Evolutionary conservation across 2,797 vertebrate species (phyloP).

Genomic region (Pipistrellus kuhlii): DNA sequence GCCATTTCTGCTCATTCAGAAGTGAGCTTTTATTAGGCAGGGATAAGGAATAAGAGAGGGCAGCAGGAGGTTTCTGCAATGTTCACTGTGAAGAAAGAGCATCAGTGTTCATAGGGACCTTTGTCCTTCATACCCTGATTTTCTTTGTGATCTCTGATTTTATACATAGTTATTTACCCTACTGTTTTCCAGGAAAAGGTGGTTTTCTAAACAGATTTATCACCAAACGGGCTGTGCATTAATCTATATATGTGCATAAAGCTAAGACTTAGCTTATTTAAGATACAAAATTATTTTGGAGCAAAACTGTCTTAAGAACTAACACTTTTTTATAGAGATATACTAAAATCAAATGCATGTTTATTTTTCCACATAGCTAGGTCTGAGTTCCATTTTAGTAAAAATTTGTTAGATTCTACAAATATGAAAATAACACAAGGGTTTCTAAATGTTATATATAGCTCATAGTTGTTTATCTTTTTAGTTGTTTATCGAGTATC

Average conservation of each 20-base stretch:
- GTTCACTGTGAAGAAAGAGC: neutral
- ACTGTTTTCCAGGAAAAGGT: slow-evolving; percentile 57
- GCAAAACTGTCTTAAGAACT: neutral
- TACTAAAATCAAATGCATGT: neutral
- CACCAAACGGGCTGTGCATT: neutral
- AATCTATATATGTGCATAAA: neutral
- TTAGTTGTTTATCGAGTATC: neutral
- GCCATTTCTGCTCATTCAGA: rapidly evolving
- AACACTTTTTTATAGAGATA: neutral
- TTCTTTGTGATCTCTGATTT: slow-evolving; percentile 28
- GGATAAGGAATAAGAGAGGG: neutral
- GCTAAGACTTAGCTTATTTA: slow-evolving; percentile 29
- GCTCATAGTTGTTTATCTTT: neutral
- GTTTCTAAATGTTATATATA: neutral
- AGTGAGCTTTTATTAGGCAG: slow-evolving; percentile 46
- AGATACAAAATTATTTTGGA: slow-evolving; percentile 33
- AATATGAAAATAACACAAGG: slow-evolving; percentile 1
- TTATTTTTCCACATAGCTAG: neutral
- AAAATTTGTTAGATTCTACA: neutral
- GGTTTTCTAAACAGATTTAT: slow-evolving; percentile 47
- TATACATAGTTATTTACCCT: neutral
- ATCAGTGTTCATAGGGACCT: neutral
- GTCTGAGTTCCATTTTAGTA: neutral
- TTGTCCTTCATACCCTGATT: neutral
- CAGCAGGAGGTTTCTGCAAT: neutral